Evolutionary conservation across 2,113 vertebrate species (phyloP).

Genomic region (Egretta garzetta): DNA sequence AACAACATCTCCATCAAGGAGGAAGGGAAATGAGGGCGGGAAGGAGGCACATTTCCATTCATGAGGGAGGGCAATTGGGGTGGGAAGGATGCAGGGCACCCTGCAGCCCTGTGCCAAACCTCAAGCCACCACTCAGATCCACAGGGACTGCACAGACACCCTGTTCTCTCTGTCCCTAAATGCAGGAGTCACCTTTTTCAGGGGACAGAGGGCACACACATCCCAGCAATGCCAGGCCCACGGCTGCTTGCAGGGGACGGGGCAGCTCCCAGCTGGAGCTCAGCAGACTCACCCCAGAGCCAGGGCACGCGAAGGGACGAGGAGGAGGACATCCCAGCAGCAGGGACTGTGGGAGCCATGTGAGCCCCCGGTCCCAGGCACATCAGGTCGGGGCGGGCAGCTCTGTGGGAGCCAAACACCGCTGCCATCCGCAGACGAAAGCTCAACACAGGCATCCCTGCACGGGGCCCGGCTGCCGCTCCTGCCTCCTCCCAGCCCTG

Average conservation of each 20-base stretch:
- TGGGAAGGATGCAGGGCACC: not conserved
- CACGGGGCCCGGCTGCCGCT: not conserved
- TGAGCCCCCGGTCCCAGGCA: not conserved
- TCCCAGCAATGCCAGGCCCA: not conserved
- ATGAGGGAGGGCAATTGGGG: not conserved
- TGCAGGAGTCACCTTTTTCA: not conserved
- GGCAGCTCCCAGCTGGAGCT: not conserved
- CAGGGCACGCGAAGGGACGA: fast-evolving
- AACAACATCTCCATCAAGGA: not conserved
- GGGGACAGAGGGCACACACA: not conserved
- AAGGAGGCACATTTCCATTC: not conserved
- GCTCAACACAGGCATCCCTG: not conserved
- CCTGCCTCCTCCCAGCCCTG: not conserved
- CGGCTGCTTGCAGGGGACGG: not conserved
- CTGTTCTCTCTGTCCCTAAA: not conserved
- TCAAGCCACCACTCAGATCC: not conserved
- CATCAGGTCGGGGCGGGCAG: fast-evolving
- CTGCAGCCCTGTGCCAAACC: not conserved
- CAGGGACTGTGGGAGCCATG: not conserved
- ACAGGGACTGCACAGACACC: not conserved
- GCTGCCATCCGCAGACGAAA: not conserved
- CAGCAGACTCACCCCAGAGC: not conserved
- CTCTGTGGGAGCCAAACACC: not conserved
- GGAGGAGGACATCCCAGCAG: not conserved
- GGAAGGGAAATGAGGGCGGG: not conserved